These are phyloP conservation scores for Cosmorhoe ocellata DNA, from an alignment of 2,888 invertebrate genomes.

Conservation along the genomic window DNA sequence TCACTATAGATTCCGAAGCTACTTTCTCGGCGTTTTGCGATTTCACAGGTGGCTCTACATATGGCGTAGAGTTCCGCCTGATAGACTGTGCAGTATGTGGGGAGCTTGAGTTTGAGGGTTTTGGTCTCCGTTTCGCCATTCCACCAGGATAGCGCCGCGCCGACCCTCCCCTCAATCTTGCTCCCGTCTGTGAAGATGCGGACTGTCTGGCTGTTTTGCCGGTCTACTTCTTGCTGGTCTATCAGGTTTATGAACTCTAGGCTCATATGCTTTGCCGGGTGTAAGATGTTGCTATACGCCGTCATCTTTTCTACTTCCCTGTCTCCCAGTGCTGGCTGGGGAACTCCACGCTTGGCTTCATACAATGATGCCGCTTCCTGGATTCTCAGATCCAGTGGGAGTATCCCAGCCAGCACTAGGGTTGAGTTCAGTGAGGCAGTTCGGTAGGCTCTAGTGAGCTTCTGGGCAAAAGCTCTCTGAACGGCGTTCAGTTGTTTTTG, in stretches of 20 bases:
- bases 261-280: background rate
- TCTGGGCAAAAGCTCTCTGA: too few species aligned
- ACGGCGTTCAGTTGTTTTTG: too few species aligned
- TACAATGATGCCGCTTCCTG: too few species aligned
- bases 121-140: background rate
- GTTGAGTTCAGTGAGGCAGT: too few species aligned
- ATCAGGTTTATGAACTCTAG: background rate
- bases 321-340: background rate
- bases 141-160: too few species aligned
- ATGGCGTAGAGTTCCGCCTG: too few species aligned
- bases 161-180: too few species aligned
- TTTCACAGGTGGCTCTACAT: background rate
- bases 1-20: background rate
- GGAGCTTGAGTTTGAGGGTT: too few species aligned
- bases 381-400: too few species aligned
- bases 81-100: background rate
- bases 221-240: background rate
- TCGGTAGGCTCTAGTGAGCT: too few species aligned
- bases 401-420: too few species aligned
- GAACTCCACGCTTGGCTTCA: background rate
- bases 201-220: background rate
- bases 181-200: constrained; percentile 6
- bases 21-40: background rate
- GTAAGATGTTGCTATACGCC: background rate
- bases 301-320: background rate